Conservation (phyloP, 2,888 invertebrate species). For the Pharmacophagus antenor region DNA sequence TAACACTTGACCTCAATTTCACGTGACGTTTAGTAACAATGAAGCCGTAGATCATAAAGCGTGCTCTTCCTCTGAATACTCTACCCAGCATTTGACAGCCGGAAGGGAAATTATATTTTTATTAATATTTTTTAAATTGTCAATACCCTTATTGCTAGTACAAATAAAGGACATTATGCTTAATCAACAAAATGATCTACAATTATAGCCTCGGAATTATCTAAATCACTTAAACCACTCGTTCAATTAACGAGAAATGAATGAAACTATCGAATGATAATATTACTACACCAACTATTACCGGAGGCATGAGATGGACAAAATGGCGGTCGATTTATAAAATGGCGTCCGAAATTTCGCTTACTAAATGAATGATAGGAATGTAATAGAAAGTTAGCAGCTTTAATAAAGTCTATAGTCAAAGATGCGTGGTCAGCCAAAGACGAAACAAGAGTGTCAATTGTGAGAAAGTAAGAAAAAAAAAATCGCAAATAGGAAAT, state of each 20-base stretch:
- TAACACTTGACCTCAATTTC: too few relatives aligned
- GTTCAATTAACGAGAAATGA: not conserved
- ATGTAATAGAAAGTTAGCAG: not conserved
- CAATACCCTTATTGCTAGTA: not conserved
- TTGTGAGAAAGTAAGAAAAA: not conserved
- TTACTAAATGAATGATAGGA: not conserved
- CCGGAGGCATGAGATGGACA: not conserved
- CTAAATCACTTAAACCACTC: not conserved
- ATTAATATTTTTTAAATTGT: not conserved
- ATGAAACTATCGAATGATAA: conserved; percentile 5
- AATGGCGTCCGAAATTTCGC: not conserved
- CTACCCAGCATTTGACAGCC: too few relatives aligned
- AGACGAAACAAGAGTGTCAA: not conserved
- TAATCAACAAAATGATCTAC: not conserved
- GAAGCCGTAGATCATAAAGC: too few relatives aligned
- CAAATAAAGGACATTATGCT: not conserved
- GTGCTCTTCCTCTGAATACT: too few relatives aligned
- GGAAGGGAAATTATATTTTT: not conserved
- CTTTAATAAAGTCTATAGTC: not conserved
- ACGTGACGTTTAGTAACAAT: too few relatives aligned
- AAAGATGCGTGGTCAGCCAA: not conserved
- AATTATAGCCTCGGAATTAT: not conserved
- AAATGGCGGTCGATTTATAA: not conserved
- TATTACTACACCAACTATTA: not conserved
- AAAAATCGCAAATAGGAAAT: not conserved